These are phyloP conservation scores for Podilymbus podiceps DNA, from an alignment of 2,113 vertebrate genomes.

Conservation along the genomic window DNA sequence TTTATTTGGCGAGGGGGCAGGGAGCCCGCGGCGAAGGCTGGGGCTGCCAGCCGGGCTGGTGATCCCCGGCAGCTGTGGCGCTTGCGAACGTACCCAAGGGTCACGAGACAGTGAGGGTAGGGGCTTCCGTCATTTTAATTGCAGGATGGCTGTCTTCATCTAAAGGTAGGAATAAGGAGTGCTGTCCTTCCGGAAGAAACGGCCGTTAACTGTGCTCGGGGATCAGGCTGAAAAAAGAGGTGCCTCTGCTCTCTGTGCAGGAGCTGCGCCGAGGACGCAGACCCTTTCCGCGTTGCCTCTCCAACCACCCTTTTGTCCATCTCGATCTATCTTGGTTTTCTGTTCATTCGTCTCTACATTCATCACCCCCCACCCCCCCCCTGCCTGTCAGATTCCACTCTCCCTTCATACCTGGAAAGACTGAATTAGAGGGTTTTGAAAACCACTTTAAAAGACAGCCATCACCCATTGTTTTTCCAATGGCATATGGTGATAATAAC, in stretches of 20 bases:
- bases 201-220: background rate
- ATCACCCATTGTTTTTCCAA: slow-evolving; percentile 40
- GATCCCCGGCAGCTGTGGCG: background rate
- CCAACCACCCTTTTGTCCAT: background rate
- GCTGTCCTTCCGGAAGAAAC: background rate
- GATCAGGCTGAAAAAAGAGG: background rate
- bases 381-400: background rate
- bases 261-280: background rate
- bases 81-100: accelerated
- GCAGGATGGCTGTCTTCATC: background rate
- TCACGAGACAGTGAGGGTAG: background rate
- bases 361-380: background rate
- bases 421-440: slow-evolving; percentile 26
- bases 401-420: slow-evolving; percentile 13
- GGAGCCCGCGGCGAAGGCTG: accelerated
- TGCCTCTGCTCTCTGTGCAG: background rate
- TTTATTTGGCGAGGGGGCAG: background rate
- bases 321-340: background rate
- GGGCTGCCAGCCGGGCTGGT: background rate
- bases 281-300: background rate
- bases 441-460: slow-evolving; percentile 17
- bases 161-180: background rate
- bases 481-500: slow-evolving; percentile 68
- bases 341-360: background rate
- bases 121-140: background rate